Evolutionary conservation across 2,888 invertebrate genomes (phyloP).

Genomic region (Adelphocoris suturalis): DNA sequence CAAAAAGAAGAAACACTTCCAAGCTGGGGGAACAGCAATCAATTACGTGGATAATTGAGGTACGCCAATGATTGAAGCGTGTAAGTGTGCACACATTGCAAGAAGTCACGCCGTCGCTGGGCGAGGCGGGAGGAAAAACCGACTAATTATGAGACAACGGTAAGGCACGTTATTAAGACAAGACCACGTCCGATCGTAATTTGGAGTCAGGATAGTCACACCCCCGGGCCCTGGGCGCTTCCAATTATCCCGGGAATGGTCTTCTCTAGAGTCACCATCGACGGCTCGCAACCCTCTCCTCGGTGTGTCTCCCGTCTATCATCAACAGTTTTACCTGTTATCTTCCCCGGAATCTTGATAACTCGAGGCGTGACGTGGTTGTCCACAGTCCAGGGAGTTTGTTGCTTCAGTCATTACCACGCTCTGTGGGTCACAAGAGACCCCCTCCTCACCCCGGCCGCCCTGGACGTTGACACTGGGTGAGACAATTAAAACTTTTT

Average conservation of each 20-base stretch:
- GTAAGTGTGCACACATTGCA: constrained; percentile 40
- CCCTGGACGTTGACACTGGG: constrained; percentile 46
- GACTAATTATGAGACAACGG: constrained; percentile 52
- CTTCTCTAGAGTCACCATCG: neutral
- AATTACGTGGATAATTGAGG: constrained; percentile 20
- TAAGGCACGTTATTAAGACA: constrained; percentile 45
- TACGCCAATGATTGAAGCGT: constrained; percentile 15
- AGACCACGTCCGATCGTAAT: constrained; percentile 41
- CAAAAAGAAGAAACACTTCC: neutral
- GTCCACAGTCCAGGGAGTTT: constrained; percentile 41
- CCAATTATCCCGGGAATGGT: constrained; percentile 43
- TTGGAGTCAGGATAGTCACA: constrained; percentile 39
- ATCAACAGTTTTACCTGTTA: constrained; percentile 23
- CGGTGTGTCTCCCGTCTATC: constrained; percentile 24
- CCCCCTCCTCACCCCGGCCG: neutral
- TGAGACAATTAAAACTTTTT: constrained; percentile 43
- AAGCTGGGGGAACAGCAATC: constrained; percentile 24
- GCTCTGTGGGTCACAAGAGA: constrained; percentile 50
- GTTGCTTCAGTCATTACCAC: constrained; percentile 55
- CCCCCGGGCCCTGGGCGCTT: neutral
- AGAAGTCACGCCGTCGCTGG: constrained; percentile 17
- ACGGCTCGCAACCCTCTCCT: neutral
- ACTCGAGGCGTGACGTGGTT: constrained; percentile 53
- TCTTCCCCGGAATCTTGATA: constrained; percentile 30
- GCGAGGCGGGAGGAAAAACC: neutral